Base-by-base conservation (phyloP, 2,113 vertebrate species). In the Gorilla gorilla region DNA sequence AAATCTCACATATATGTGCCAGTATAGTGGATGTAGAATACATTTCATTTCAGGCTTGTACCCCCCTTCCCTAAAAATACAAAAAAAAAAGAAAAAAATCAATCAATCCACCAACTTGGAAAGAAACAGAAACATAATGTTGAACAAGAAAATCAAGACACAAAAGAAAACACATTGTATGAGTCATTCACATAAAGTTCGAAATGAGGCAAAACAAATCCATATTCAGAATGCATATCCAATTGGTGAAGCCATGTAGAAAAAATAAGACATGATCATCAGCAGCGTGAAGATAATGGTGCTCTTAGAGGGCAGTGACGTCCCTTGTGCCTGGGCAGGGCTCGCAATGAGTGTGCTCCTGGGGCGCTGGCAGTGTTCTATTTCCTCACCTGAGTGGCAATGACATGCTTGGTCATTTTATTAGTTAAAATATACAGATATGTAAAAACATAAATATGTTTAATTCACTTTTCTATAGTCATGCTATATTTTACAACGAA, bases 301-400 rank as follows among this genome's bases (percentile, higher is more conserved):
- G 40, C 40, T 40, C 40, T 40, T 13, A 57, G 4, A 76, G 59
- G 45, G 25, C 9, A 35, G 10, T 4, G 11, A 8, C 52, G 12
- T 11, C 4, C 0, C 5, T 13, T 13, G 5, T 38, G 12, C 35
- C 18, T 5, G 32, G 38, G 9, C 5, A 11, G 38, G 22, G 11
- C 18, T 25, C 40, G 14, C 7, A 43, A 6, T 6, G 38, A 8
- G 0, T 7, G 1, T 7, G 20, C 3, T 5, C 4, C n/a, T 18
- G 9, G 35, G 61, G 3, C 3, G 0, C 25, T 61, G 32, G 4
- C 35, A 50, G 1, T 43, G 23, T 64, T 90, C 18, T 48, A 0
- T 40, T 75, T 66, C 35, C 45, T 73, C 61, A 40, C n/a, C 18
- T 8, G 5, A 16, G 3, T 8, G 5, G n/a, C 9, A 9, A 35